Base-by-base conservation (phyloP, 1,140 invertebrate species). In the Physella acuta region DNA sequence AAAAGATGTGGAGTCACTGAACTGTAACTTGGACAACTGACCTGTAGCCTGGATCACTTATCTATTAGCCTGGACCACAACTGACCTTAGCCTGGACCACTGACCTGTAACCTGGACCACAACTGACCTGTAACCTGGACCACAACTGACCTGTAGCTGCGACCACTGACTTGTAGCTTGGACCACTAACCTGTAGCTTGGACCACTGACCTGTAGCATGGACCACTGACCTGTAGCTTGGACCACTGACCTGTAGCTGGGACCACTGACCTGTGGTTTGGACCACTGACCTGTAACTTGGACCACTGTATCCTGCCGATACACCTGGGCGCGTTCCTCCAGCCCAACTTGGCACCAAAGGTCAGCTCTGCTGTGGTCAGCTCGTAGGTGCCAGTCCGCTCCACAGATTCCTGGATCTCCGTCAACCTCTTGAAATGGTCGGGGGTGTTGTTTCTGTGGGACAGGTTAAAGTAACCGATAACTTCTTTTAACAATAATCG, bases 291-390 rank as follows among this genome's bases (percentile, higher is more conserved):
- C 90, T 97, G 93, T 71, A 98, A 78, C 86, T 96, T 97, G 0
- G 93, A 94, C 95, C 95, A 98, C 82, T 97, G 95, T 80, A 97
- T 97, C 74, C 95, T 88, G 0, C 94, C 95, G 76, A 97, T 96
- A 82, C 95, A 98, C 34, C 95, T 87, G 0, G 92, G 90, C 0
- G 95, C 92, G 84, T 97, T 98, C 77, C 95, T 89, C 95, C 95
- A 98, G 0, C 93, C 94, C 60, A 94, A 86, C 86, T 97, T 97
- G 8, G 94, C 93, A 20, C 94, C 95, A 81, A 93, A 97, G 70
- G 93, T 92, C 71, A 98, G 86, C 85, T 98, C 95, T 0, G 92
- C 94, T 83, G 94, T 92, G 8, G 93, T 96, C 53, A 97, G 87
- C 78, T 97, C 92, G 85, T 97, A 97, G 31, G 91, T 93, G 4